phyloP scores from a whole-genome alignment of 2,797 vertebrate genomes.

The Thamnophis elegans region DNA sequence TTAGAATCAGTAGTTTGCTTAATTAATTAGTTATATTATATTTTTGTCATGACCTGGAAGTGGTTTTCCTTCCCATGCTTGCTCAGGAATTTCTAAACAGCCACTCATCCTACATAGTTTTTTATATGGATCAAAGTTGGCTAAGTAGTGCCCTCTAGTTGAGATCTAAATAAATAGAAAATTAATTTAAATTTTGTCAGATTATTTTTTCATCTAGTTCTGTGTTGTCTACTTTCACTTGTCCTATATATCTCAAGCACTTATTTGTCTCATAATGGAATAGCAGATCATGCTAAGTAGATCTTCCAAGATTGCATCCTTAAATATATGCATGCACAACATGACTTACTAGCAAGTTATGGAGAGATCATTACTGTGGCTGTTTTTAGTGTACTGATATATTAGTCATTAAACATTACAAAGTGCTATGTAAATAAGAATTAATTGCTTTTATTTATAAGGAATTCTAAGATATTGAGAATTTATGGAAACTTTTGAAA shows the following conservation, averaged over 20 bases:
- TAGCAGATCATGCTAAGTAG: background rate
- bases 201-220: background rate
- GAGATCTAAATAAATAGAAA: background rate
- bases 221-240: background rate
- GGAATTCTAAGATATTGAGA: background rate
- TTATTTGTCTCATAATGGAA: background rate
- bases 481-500: background rate
- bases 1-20: background rate
- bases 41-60: background rate
- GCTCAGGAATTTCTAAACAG: background rate
- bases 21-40: background rate
- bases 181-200: background rate
- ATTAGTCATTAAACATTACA: background rate
- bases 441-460: background rate
- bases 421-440: background rate
- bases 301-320: background rate
- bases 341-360: background rate
- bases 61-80: background rate
- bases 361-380: background rate
- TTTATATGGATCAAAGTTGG: background rate
- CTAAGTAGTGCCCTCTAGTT: background rate
- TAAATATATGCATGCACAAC: background rate
- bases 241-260: background rate
- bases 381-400: background rate
- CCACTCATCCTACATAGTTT: background rate